Evolutionary conservation across 35 echinoderm and acorn worm species (phyloP).

Genomic region (Diadema setosum): DNA sequence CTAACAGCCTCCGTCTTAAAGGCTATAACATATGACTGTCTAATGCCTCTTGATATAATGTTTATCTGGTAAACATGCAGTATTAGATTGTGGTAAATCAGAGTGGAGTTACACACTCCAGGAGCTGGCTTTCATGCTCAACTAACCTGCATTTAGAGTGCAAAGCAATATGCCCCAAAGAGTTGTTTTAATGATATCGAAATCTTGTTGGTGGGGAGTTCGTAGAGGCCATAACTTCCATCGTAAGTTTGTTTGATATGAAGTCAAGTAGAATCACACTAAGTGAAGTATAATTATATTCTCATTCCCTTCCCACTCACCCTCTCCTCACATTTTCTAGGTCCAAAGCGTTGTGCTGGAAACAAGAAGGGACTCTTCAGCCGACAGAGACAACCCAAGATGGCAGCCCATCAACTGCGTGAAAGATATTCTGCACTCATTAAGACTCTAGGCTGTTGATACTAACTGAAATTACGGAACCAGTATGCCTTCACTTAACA

Average conservation of each 20-base stretch:
- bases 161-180: neutral
- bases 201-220: neutral
- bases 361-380: constrained; percentile 95
- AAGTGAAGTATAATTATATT: neutral
- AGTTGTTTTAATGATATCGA: neutral
- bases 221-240: neutral
- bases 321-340: constrained; percentile 17
- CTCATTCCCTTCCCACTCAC: neutral
- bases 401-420: constrained; percentile 45
- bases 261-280: neutral
- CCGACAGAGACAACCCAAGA: constrained; percentile 78
- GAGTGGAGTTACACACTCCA: no score
- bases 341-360: constrained; percentile 34
- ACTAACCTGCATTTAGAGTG: neutral
- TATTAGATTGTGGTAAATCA: no score
- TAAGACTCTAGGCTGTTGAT: neutral
- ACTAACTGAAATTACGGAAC: no score
- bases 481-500: no score
- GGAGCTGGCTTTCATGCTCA: no score
- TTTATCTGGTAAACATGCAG: no score
- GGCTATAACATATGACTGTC: no score
- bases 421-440: constrained; percentile 30
- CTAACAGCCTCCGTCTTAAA: no score
- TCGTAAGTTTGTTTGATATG: neutral
- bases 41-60: no score